Evolutionary conservation across 2,113 vertebrate species (phyloP).

Genomic region (Gnathonemus longibarbis): DNA sequence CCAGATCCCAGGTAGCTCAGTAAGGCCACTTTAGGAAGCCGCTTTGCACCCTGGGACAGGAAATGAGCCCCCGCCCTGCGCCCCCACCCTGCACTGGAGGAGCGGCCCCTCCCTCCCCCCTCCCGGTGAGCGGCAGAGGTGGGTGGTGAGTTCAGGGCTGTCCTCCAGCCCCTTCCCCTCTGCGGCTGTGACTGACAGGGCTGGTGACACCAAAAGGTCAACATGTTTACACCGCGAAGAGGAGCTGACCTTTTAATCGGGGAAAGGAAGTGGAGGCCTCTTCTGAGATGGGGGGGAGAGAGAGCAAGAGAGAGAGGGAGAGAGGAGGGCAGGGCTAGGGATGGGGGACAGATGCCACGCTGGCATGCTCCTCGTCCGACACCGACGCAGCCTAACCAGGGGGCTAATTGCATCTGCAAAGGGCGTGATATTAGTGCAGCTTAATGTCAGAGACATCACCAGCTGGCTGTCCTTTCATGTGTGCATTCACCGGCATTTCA

Average conservation of each 20-base stretch:
- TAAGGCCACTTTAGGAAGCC: not conserved
- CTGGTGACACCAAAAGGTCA: slow-evolving; percentile 22
- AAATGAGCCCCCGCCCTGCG: not conserved
- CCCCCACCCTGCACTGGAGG: not conserved
- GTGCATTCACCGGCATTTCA: slow-evolving; percentile 19
- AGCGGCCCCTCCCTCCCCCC: not conserved
- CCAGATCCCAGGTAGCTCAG: not conserved
- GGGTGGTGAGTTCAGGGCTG: not conserved
- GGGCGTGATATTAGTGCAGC: slow-evolving; percentile 66
- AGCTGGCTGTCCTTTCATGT: slow-evolving; percentile 51
- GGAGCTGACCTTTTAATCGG: slow-evolving; percentile 31
- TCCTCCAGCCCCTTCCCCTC: not conserved
- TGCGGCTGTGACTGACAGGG: not conserved
- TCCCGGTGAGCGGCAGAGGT: not conserved
- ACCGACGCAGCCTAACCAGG: slow-evolving; percentile 38
- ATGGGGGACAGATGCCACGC: slow-evolving; percentile 23
- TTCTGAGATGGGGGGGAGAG: not conserved
- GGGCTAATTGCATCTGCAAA: slow-evolving; percentile 64
- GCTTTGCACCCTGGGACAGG: not conserved
- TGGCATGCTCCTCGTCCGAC: slow-evolving; percentile 24
- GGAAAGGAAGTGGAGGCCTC: slow-evolving; percentile 2
- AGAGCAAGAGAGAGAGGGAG: not conserved
- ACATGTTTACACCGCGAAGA: slow-evolving; percentile 29
- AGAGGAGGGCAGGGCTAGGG: not conserved
- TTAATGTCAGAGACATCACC: slow-evolving; percentile 58